Evolutionary conservation across 2,797 vertebrate species (phyloP), one percentile per base, ranked within the genome.

Genomic region (Acrossocheilus fasciatus): DNA sequence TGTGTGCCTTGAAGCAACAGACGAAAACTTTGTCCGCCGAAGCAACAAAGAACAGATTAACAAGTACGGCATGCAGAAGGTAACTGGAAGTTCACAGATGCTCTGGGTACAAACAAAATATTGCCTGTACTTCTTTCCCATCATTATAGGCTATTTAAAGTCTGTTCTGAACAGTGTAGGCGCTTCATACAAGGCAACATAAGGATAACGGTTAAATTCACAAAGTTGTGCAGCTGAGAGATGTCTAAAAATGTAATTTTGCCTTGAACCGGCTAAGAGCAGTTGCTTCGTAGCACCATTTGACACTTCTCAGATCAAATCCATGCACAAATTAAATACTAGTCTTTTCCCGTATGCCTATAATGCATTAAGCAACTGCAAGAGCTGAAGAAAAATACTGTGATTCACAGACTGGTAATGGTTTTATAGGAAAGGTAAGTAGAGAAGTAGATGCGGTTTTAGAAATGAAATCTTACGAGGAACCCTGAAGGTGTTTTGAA

Each of bases 171-270:
- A 41, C 15, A 62, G 5, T n/a, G 45, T 68, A 4, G 15, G 17
- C 2, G 39, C 36, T 62, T 45, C 62, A 70, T 78, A 52, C 4
- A 54, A 76, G 45, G 43, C 18, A 43, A 45, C 66, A 79, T 41
- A 85, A 85, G 62, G 45, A 85, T 69, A 70, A 84, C 9, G 5
- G 36, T 66, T 68, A 78, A 68, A 57, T 69, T 69, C 50, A 66
- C 23, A 50, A 83, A 59, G 64, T 69, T 70, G 7, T 70, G 17
- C 4, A 23, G 34, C 74, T 45, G 36, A 78, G 36, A 41, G 6
- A 78, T 41, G 34, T 68, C 23, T 69, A 26, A 43, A 84, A 77
- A 77, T 66, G 0, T 68, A 0, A 68, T 76, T 84, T 76, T 77
- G 73, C 66, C 18, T 52, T 34, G 41, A 18, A 82, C n/a, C 36